A percentile compares a stretch with the other conserved stretches of the same genome.
Conservation (phyloP, 2,888 invertebrate genomes). For the Tipula confusa region DNA sequence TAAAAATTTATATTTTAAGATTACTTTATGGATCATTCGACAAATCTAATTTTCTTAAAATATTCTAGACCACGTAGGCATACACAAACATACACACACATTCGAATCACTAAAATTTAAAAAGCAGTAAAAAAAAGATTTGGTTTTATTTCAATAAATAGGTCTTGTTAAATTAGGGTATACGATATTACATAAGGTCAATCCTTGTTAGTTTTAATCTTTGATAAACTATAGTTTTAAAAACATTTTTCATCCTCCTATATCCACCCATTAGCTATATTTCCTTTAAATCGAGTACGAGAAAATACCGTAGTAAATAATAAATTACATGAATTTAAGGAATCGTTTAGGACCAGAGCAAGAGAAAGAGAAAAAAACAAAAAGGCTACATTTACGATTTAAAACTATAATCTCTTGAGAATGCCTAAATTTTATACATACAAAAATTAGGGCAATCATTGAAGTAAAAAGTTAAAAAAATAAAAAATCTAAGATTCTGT, state of each 20-base stretch:
- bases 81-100: not conserved
- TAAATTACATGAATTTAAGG: not conserved
- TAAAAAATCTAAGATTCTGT: not conserved
- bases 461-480: not conserved
- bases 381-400: not conserved
- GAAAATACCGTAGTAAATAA: not conserved
- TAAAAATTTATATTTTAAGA: not conserved
- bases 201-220: slow-evolving; percentile 25
- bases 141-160: slow-evolving; percentile 16
- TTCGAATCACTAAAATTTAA: not conserved
- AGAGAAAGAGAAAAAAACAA: not conserved
- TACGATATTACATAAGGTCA: not conserved
- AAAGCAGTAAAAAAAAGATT: not conserved
- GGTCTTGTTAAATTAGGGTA: slow-evolving; percentile 1
- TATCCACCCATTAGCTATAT: too few species aligned
- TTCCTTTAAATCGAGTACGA: not conserved
- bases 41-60: not conserved
- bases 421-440: not conserved
- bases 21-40: not conserved
- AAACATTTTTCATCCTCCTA: not conserved
- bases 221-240: slow-evolving; percentile 16
- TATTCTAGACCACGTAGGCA: not conserved
- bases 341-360: not conserved
- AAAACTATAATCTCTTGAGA: not conserved
- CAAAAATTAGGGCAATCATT: not conserved